phyloP scores from a whole-genome alignment of 2,113 vertebrate genomes.

The Apteryx mantelli region DNA sequence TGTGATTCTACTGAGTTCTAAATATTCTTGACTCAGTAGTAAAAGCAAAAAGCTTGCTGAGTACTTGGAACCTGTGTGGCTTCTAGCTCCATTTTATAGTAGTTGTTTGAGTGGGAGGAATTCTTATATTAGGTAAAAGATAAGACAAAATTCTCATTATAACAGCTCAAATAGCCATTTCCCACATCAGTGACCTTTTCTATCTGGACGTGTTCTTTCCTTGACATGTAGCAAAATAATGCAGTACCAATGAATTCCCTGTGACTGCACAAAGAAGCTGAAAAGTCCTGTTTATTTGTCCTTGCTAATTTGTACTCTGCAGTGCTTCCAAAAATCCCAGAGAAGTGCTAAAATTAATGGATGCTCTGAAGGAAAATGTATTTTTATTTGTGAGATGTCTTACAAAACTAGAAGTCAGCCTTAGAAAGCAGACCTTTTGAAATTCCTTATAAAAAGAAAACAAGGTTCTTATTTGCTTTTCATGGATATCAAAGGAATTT shows the following conservation, averaged over 20 bases:
- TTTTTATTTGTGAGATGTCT: slow-evolving; percentile 1
- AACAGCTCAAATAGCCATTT: not conserved
- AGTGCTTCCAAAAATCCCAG: not conserved
- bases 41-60: not conserved
- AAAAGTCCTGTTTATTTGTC: not conserved
- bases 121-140: not conserved
- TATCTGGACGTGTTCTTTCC: not conserved
- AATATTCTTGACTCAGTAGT: not conserved
- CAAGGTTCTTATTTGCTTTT: not conserved
- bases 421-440: slow-evolving; percentile 31
- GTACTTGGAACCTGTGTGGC: not conserved
- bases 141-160: not conserved
- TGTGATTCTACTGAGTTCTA: not conserved
- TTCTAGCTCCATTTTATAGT: not conserved
- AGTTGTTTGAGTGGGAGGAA: not conserved
- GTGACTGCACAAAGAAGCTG: not conserved
- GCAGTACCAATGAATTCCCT: not conserved
- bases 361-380: not conserved
- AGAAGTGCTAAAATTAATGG: not conserved
- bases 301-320: not conserved
- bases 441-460: slow-evolving; percentile 44
- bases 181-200: not conserved
- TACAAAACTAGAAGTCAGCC: slow-evolving; percentile 6
- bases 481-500: slow-evolving; percentile 55
- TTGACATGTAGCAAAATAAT: not conserved